These are phyloP conservation scores for Oxytorus armatus DNA, from an alignment of 2,888 invertebrate genomes.

Conservation along the genomic window DNA sequence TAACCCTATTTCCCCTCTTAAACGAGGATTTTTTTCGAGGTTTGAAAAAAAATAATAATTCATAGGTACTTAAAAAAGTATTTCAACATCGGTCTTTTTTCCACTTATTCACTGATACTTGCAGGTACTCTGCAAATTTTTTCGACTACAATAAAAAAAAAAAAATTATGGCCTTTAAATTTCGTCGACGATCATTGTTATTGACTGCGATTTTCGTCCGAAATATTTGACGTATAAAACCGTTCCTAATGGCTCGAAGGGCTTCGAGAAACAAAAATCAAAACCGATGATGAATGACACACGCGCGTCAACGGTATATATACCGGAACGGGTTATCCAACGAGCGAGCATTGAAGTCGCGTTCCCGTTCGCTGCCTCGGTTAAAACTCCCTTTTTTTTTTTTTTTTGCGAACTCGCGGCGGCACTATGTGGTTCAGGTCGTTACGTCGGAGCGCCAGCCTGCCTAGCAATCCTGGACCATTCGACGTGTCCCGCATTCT, in stretches of 20 bases:
- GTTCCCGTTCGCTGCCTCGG: conserved; percentile 45
- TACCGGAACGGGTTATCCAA: conserved; percentile 6
- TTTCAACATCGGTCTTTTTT: too few species aligned
- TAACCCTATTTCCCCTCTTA: too few species aligned
- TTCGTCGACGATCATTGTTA: neutral
- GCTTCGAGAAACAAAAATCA: neutral
- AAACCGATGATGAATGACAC: conserved; percentile 75
- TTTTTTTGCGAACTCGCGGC: conserved; percentile 30
- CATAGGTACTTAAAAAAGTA: too few species aligned
- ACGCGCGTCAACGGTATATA: conserved; percentile 6
- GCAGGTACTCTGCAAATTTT: too few species aligned
- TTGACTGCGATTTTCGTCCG: neutral
- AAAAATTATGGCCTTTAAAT: neutral
- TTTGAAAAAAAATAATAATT: too few species aligned
- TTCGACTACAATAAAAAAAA: too few species aligned
- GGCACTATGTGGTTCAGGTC: conserved; percentile 73
- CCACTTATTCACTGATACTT: too few species aligned
- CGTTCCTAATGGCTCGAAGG: conserved; percentile 26
- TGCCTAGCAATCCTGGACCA: conserved; percentile 72
- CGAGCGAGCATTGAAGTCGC: conserved; percentile 69
- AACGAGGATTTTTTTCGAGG: too few species aligned
- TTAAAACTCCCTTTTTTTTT: conserved; percentile 55
- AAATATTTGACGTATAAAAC: conserved; percentile 23
- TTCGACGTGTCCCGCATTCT: conserved; percentile 63
- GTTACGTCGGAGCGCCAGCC: conserved; percentile 78